A percentile compares a stretch with the other conserved stretches of the same genome.
Conservation (phyloP, 92 coral and sea anemone genomes). For the Porites divaricata region DNA sequence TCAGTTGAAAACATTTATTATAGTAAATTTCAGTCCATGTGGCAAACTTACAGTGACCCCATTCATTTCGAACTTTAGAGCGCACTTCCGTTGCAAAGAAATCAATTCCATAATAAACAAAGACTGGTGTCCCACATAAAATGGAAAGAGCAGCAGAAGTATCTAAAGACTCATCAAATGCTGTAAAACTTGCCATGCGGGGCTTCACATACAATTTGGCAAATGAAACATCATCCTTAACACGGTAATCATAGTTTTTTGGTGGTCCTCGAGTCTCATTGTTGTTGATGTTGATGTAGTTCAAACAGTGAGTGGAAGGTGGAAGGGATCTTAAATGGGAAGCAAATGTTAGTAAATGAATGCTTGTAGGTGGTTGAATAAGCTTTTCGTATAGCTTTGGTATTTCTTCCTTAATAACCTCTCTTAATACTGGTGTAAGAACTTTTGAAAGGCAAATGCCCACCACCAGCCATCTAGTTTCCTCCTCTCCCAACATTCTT, state of each 20-base stretch:
- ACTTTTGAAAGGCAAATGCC: slow-evolving; percentile 35
- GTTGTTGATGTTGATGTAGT: slow-evolving; percentile 35
- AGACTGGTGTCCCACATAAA: slow-evolving; percentile 24
- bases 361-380: slow-evolving; percentile 17
- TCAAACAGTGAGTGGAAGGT: slow-evolving; percentile 14
- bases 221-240: slow-evolving; percentile 30
- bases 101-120: slow-evolving; percentile 19
- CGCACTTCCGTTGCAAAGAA: slow-evolving; percentile 11
- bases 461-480: slow-evolving; percentile 35
- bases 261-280: not conserved
- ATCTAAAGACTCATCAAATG: slow-evolving; percentile 37
- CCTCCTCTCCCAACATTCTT: slow-evolving; percentile 10
- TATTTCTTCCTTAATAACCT: not conserved
- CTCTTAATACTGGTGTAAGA: slow-evolving; percentile 15
- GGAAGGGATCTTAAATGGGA: not conserved
- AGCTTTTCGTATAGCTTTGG: not conserved
- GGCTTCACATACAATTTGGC: slow-evolving; percentile 35
- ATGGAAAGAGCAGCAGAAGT: slow-evolving; percentile 19
- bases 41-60: slow-evolving; percentile 44
- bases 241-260: slow-evolving; percentile 32
- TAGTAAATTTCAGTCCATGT: slow-evolving; percentile 19
- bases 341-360: slow-evolving; percentile 12
- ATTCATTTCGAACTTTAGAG: slow-evolving; percentile 27
- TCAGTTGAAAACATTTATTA: slow-evolving; percentile 15
- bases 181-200: slow-evolving; percentile 41